Base-by-base conservation (phyloP, 2,888 invertebrate species). In the Cantharis nigra region DNA sequence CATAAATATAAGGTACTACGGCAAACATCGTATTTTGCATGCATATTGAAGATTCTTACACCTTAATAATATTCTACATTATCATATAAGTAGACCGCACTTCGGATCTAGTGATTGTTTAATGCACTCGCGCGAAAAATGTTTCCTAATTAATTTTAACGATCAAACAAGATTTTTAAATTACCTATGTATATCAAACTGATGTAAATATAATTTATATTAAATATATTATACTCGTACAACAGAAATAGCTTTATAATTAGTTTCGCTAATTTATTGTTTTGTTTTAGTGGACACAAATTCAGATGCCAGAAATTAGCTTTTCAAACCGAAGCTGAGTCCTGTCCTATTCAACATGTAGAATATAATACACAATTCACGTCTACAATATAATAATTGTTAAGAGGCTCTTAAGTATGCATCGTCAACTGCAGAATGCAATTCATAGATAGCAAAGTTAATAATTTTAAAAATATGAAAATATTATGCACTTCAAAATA, bases 31-130 rank as follows among this genome's bases (percentile, higher is more conserved):
- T 74, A 83, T 81, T 83, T 83, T 83, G 83, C 83, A 83, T 83
- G 82, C 82, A 83, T 83, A 83, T 83, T 83, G 82, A 79, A 81
- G 82, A 80, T 82, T 82, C 81, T 80, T 81, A 79, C 81, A 81
- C 82, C 82, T 83, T 83, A 83, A 83, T 83, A 82, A 81, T 82
- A 83, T 82, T 80, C 81, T 80, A 79, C 76, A 83, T 83, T 83
- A 83, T 81, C 83, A 83, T 83, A 81, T 80, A 80, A 80, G 74
- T 75, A 77, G 76, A 80, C 79, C 78, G 81, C 81, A 79, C 78
- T 77, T 75, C 69, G 63, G 77, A 75, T 77, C 16, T 16, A 79
- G 78, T 79, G 78, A 80, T 77, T 80, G 71, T 49, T 49, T 7
- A 49, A 49, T 49, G 49, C n/a, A 49, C 49, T n/a, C 7, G 3